phyloP scores from a whole-genome alignment of 1,140 invertebrate species.

The Polyergus mexicanus region DNA sequence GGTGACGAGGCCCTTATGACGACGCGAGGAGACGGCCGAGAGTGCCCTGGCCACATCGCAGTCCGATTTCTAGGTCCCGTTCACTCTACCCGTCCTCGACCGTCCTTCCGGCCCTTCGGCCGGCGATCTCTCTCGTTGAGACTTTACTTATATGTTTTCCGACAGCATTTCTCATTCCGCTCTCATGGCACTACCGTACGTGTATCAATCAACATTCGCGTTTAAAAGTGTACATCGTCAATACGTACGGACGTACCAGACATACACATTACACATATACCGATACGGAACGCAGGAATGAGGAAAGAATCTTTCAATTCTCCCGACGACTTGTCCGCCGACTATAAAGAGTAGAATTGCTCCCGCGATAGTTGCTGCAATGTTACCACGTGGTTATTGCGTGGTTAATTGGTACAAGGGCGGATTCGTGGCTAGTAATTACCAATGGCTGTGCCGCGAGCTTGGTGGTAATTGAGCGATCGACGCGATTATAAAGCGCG shows the following conservation, averaged over 20 bases:
- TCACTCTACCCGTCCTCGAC: slow-evolving; percentile 56
- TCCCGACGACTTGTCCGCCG: slow-evolving; percentile 19
- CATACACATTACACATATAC: background rate
- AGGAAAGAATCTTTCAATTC: slow-evolving; percentile 56
- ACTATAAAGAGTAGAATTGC: slow-evolving; percentile 16
- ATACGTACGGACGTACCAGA: background rate
- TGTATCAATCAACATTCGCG: slow-evolving; percentile 35
- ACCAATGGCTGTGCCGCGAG: background rate
- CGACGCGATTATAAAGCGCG: slow-evolving; percentile 19
- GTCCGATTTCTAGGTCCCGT: slow-evolving; percentile 81
- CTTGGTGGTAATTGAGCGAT: slow-evolving; percentile 20
- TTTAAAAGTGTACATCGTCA: slow-evolving; percentile 28
- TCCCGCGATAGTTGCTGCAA: background rate
- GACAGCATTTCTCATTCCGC: slow-evolving; percentile 29
- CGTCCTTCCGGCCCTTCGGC: slow-evolving; percentile 32
- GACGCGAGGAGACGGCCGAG: slow-evolving; percentile 89
- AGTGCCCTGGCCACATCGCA: slow-evolving; percentile 88
- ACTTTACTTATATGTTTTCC: slow-evolving; percentile 36
- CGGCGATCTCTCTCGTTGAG: slow-evolving; percentile 19
- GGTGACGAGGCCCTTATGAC: slow-evolving; percentile 89
- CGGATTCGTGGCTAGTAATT: slow-evolving; percentile 26
- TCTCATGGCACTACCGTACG: slow-evolving; percentile 17
- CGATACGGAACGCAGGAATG: background rate
- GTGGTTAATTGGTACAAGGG: slow-evolving; percentile 43
- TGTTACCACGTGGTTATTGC: slow-evolving; percentile 22